Conservation (phyloP, 2,113 vertebrate genomes). For the Phaethornis superciliosus region DNA sequence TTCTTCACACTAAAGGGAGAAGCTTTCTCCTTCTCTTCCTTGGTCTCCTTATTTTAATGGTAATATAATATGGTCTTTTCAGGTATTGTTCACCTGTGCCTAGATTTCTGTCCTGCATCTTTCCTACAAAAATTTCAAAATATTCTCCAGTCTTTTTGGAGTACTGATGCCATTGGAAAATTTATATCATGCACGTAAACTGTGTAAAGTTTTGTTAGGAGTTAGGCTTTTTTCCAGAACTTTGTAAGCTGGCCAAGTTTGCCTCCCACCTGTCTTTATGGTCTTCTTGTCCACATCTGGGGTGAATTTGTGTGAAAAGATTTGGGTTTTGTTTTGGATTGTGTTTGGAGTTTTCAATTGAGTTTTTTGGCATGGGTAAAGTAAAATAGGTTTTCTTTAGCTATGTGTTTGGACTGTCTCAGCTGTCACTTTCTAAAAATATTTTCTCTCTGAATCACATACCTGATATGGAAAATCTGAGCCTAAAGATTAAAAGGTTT, state of each 20-base stretch:
- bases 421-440: constrained; percentile 40
- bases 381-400: not conserved
- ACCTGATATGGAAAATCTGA: constrained; percentile 23
- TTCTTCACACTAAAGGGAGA: not conserved
- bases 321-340: not conserved
- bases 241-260: not conserved
- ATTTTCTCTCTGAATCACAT: constrained; percentile 21
- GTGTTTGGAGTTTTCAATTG: not conserved
- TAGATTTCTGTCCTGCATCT: not conserved
- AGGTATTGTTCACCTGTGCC: not conserved
- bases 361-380: not conserved
- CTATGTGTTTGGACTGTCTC: not conserved
- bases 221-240: not conserved
- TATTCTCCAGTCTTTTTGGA: not conserved
- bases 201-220: not conserved
- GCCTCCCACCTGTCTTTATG: not conserved
- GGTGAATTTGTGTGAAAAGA: not conserved
- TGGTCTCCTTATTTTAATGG: not conserved
- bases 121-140: not conserved
- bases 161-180: not conserved
- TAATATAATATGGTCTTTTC: not conserved
- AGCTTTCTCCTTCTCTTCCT: not conserved
- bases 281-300: not conserved
- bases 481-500: constrained; percentile 32
- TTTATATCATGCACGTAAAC: not conserved